Conservation (phyloP, 2,113 vertebrate species). For the Mustela lutreola region DNA sequence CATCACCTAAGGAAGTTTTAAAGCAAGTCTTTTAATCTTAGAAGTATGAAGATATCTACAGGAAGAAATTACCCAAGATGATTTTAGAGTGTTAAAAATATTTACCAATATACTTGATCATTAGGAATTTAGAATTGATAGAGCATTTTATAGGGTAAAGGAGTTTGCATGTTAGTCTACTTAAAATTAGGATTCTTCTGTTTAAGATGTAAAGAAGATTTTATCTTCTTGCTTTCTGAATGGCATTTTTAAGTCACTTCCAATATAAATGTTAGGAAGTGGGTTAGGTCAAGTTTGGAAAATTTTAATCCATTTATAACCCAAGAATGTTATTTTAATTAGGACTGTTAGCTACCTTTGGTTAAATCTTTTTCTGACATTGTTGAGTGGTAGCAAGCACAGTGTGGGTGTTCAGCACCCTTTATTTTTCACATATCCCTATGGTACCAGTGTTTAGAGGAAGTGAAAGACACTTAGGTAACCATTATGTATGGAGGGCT, state of each 20-base stretch:
- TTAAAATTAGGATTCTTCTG: background rate
- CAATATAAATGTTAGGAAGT: background rate
- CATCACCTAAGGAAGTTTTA: constrained; percentile 43
- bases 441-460: background rate
- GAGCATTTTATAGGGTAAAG: constrained; percentile 38
- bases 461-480: constrained; percentile 30
- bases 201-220: constrained; percentile 35
- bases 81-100: constrained; percentile 45
- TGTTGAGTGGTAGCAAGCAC: background rate
- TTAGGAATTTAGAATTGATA: constrained; percentile 30
- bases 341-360: background rate
- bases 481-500: background rate
- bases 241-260: constrained; percentile 48
- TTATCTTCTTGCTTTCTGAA: constrained; percentile 48
- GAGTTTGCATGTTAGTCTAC: background rate
- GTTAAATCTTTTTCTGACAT: background rate
- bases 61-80: background rate
- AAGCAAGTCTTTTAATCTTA: constrained; percentile 28
- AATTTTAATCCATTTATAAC: constrained; percentile 6
- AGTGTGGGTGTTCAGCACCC: background rate
- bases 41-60: background rate
- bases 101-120: constrained; percentile 16
- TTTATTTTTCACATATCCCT: background rate
- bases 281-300: background rate
- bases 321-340: background rate